Base-by-base conservation (phyloP, 2,113 vertebrate genomes). In the Etia nguti region DNA sequence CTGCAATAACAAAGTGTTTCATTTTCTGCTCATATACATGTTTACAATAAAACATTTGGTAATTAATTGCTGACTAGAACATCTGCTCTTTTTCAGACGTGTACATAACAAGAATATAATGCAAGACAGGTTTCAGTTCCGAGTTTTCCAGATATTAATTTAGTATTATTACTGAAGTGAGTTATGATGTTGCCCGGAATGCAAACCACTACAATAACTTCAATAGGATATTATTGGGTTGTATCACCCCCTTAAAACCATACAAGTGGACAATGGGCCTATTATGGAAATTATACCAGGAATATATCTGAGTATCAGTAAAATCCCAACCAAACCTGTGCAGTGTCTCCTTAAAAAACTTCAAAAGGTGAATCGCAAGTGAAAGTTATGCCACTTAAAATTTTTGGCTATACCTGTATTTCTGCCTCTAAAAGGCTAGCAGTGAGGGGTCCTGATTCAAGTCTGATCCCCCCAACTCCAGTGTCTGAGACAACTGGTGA, bases 401-500 rank as follows among this genome's bases (percentile, higher is more conserved):
- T 77, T 50, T 15, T 16, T 79, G 59, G 79, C 85, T 97, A 97
- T 15, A 97, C 91, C 36, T 97, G 95, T 89, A 97, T 94, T 92
- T 97, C 96, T 80, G 96, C 95, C 50, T 97, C 97, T 83, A 95
- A 80, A 10, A 95, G 91, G 36, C 94, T 93, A 89, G 92, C 94
- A 83, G 96, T 93, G 5, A 59, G 92, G 18, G 95, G 92, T 18
- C 94, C 94, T 8, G 94, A 90, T 24, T 96, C 93, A 43, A 94
- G 91, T 90, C 88, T 84, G 87, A 92, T 93, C 0, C 91, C 95
- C 73, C 94, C 92, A 1, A 96, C 93, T 41, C 95, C 95, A 5
- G 95, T 92, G 29, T 95, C 95, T 73, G 96, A 95, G 43, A 96
- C 77, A 65, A 96, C 92, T 5, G 97, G 96, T 48, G 97, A 97